These are phyloP conservation scores for Halcyon leucocephala DNA, from an alignment of 2,797 vertebrate species.

Conservation along the genomic window DNA sequence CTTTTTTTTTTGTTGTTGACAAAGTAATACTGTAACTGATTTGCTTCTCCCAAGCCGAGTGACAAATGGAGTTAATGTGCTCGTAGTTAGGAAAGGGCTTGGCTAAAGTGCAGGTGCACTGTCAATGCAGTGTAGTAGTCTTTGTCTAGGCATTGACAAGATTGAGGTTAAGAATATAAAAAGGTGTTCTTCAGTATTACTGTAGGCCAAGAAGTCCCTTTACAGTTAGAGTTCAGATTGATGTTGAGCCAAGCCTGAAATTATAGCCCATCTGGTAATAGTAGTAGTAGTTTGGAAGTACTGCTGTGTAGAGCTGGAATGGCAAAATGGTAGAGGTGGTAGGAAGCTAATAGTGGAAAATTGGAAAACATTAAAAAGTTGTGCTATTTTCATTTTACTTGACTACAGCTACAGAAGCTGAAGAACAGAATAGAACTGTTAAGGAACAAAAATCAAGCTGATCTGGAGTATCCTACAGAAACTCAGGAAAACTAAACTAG, in stretches of 20 bases:
- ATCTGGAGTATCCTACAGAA: background rate
- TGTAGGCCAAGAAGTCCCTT: background rate
- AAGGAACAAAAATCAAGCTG: background rate
- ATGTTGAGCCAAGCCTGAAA: constrained; percentile 22
- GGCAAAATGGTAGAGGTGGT: background rate
- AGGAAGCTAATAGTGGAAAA: constrained; percentile 25
- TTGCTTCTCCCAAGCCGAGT: background rate
- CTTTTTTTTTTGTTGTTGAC: background rate
- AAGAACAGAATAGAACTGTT: background rate
- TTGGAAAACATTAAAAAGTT: background rate
- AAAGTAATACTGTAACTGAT: background rate
- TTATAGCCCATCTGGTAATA: constrained; percentile 12
- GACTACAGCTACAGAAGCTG: background rate
- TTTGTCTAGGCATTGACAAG: background rate
- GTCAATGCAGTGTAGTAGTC: background rate
- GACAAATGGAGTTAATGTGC: background rate
- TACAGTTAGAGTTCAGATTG: background rate
- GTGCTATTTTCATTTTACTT: background rate
- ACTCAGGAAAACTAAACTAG: background rate
- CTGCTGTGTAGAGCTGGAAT: background rate
- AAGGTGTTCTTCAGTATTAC: background rate
- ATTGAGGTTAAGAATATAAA: background rate
- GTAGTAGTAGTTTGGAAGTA: background rate
- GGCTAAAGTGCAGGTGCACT: background rate
- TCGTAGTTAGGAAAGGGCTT: background rate